These are phyloP conservation scores for Tipula unca DNA, from an alignment of 2,888 invertebrate species.

Conservation along the genomic window DNA sequence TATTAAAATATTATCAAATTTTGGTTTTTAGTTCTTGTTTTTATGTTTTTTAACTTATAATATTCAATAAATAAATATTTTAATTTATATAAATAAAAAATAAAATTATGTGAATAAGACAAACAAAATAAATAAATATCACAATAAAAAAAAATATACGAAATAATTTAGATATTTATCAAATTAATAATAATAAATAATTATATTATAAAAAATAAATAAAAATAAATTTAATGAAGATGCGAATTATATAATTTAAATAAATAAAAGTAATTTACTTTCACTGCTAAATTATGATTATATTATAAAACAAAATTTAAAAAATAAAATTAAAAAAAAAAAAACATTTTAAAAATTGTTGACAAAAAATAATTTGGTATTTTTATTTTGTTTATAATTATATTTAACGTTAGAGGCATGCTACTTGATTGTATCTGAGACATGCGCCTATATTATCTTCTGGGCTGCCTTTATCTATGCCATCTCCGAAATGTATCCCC, in stretches of 20 bases:
- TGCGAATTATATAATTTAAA: neutral
- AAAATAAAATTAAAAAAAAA: neutral
- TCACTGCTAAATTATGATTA: neutral
- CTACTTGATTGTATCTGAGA: conserved; percentile 60
- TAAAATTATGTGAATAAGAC: neutral
- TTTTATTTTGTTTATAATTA: neutral
- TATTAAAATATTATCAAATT: neutral
- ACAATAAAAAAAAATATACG: neutral
- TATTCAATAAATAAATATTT: neutral
- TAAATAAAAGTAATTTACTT: neutral
- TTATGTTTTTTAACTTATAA: neutral
- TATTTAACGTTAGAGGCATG: conserved; percentile 56
- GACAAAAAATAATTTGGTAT: neutral
- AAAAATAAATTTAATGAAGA: neutral
- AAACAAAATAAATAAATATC: neutral
- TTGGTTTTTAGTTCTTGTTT: neutral
- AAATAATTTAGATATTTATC: neutral
- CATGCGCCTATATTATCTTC: conserved; percentile 81
- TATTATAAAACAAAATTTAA: neutral
- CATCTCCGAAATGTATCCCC: conserved; percentile 68
- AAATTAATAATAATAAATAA: neutral
- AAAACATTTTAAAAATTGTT: conserved; percentile 8
- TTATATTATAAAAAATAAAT: neutral
- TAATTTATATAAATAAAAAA: neutral
- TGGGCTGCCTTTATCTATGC: conserved; percentile 53